Base-by-base conservation (phyloP, 1,140 invertebrate genomes). In the Heliconius hermathena region DNA sequence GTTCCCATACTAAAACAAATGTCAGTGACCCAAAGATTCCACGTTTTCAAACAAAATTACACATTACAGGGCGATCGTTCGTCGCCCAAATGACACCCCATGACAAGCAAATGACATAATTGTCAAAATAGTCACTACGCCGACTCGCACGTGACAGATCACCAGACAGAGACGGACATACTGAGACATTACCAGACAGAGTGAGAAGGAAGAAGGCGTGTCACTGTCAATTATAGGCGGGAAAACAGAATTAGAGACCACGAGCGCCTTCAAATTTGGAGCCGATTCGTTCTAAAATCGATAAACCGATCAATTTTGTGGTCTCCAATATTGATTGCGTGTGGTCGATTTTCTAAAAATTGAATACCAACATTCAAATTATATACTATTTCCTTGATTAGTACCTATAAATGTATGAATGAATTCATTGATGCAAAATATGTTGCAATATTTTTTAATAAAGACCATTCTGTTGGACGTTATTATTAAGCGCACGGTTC, bases 81-180 rank as follows among this genome's bases (percentile, higher is more conserved):
- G 89, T 93, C 92, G 90, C 87, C 89, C 88, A 93, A 93, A 94
- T 93, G 92, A 93, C 92, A 93, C 88, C 92, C 91, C 87, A 89
- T 90, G 90, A 91, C 91, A 91, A 86, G 86, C 92, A 93, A 94
- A 94, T 94, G 91, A 94, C 93, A 94, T 94, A 94, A 94, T 94
- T 94, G 93, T 94, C 93, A 90, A 93, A 94, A 93, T 93, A 91
- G 91, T 93, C 88, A 91, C 90, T 88, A 82, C 91, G 84, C 85
- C 90, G 91, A 92, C 89, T 84, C 88, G 92, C 92, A 94, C 93
- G 93, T 94, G 93, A 94, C 91, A 93, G 83, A 83, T 79, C 81
- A 82, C 33, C 18, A 71, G 87, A 90, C 36, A 82, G 88, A 89
- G 90, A 94, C 71, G 72, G 49, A 78, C 20, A 73, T 83, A 89